Percentiles rank a stretch among this genome's conserved stretches.
These are phyloP conservation scores for Apis cerana DNA, from an alignment of 1,140 invertebrate genomes.

Conservation along the genomic window DNA sequence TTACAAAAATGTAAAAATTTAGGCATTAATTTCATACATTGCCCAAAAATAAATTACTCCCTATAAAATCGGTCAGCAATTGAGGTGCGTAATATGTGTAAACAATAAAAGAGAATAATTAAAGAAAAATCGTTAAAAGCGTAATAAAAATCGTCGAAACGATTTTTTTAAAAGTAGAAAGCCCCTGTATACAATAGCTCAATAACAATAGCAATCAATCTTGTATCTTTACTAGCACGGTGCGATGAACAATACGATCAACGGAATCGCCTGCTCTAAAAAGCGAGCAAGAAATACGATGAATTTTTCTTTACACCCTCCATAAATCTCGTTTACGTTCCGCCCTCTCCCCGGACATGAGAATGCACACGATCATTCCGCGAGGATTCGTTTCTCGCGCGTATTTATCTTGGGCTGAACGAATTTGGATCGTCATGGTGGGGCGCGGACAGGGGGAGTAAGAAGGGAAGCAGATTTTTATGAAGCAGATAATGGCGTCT, in stretches of 20 bases:
- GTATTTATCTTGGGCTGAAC: conserved; percentile 37
- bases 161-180: background rate
- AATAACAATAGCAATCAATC: background rate
- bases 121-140: background rate
- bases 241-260: background rate
- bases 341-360: background rate
- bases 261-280: background rate
- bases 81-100: too few relatives aligned
- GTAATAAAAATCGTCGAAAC: background rate
- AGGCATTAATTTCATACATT: too few relatives aligned
- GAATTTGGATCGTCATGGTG: conserved; percentile 49
- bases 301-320: conserved; percentile 12
- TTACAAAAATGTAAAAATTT: too few relatives aligned
- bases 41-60: too few relatives aligned
- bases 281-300: background rate
- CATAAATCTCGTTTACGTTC: conserved; percentile 29
- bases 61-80: too few relatives aligned
- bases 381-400: conserved; percentile 13
- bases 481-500: conserved; percentile 60
- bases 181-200: background rate
- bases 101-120: background rate
- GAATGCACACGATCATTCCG: conserved; percentile 6
- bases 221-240: too few relatives aligned
- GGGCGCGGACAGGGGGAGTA: too few relatives aligned
- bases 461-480: conserved; percentile 54